Evolutionary conservation across 2,797 vertebrate genomes (phyloP), one percentile per base, ranked within the genome.

Genomic region (Neosalanx taihuensis): DNA sequence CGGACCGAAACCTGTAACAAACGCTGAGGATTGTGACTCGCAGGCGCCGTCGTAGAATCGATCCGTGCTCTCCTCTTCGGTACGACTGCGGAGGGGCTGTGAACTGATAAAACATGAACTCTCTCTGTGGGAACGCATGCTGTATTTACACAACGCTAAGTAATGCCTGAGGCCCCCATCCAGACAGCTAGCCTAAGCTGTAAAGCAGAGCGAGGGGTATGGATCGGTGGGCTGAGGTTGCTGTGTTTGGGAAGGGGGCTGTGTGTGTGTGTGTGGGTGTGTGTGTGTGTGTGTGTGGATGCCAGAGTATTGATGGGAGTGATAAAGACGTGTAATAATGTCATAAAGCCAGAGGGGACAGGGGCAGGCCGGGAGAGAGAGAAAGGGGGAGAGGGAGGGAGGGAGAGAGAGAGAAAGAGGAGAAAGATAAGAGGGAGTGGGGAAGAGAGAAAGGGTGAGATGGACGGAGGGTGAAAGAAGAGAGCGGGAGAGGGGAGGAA

Each of bases 1-100:
- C 86, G 83, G 89, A 91, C 88, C 90, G 80, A 80, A 88, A 84
- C 85, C 87, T 89, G 81, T 91, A 90, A 86, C 91, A 90, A 90
- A 91, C 80, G 64, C 77, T 81, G 83, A 89, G 93, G 86, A 88
- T 87, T 53, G 92, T 90, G 85, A 88, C 76, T 85, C 84, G 79
- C 86, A 70, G 83, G 64, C 72, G 80, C 83, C 89, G 86, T 84
- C 17, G 51, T 17, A 4, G 51, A 73, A 83, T 91, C 85, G 83
- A 78, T 86, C 90, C 83, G 88, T 85, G 90, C 88, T 88, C 87
- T 77, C 85, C 78, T 84, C 82, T 70, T 87, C 87, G 90, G 7
- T 89, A 82, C 81, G 81, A 79, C 75, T 78, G 41, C 79, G 76
- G 51, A 9, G 72, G 68, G 72, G 60, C 78, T 77, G 61, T 67